Percentiles rank a stretch among this genome's conserved stretches.
phyloP scores from a whole-genome alignment of 2,888 invertebrate species.

The Bellardia bayeri region DNA sequence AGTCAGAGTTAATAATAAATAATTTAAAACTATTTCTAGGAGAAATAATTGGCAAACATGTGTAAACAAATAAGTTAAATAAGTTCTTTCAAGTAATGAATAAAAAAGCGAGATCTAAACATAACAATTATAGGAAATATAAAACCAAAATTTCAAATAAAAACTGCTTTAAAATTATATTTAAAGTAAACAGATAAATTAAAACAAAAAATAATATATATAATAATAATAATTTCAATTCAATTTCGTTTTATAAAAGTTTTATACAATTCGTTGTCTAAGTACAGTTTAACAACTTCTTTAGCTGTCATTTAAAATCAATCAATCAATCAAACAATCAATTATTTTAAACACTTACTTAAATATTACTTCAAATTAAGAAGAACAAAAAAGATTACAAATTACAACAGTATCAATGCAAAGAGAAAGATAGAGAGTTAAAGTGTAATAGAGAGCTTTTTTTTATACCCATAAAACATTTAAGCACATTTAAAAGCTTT shows the following conservation, averaged over 20 bases:
- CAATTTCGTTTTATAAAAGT: conserved; percentile 31
- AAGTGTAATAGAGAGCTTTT: conserved; percentile 53
- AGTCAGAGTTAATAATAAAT: conserved; percentile 61
- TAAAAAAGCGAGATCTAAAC: conserved; percentile 68
- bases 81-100: background rate
- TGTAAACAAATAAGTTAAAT: conserved; percentile 31
- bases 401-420: conserved; percentile 72
- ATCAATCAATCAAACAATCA: background rate
- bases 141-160: conserved; percentile 47
- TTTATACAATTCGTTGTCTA: conserved; percentile 71
- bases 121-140: conserved; percentile 59
- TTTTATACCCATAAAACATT: conserved; percentile 54
- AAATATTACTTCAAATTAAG: conserved; percentile 44
- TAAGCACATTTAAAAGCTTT: conserved; percentile 63
- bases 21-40: conserved; percentile 52
- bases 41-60: conserved; percentile 62
- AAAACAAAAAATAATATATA: background rate
- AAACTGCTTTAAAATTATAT: conserved; percentile 48
- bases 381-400: conserved; percentile 65
- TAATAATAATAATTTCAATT: conserved; percentile 55
- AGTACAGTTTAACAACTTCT: conserved; percentile 22
- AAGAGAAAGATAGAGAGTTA: conserved; percentile 62
- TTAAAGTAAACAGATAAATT: conserved; percentile 24
- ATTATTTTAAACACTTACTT: conserved; percentile 39
- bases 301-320: conserved; percentile 5